Percentiles rank a stretch among this genome's conserved stretches.
Evolutionary conservation across 2,888 invertebrate genomes (phyloP).

Genomic region (Plusia festucae): DNA sequence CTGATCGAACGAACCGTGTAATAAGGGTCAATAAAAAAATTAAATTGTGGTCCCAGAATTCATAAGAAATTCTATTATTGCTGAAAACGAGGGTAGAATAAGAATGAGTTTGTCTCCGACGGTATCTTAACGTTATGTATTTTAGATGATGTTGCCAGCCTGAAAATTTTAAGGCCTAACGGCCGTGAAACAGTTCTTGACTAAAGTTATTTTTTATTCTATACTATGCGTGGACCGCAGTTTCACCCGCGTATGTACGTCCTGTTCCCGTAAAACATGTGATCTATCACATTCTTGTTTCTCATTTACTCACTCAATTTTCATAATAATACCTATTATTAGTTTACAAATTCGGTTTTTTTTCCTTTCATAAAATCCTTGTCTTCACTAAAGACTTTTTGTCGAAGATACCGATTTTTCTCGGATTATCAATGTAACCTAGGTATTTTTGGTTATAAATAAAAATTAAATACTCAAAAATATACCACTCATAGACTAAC

Average conservation of each 20-base stretch:
- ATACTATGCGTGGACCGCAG: too few species aligned
- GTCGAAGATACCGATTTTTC: too few species aligned
- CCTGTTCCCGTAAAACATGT: too few species aligned
- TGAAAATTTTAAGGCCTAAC: not conserved
- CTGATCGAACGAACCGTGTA: not conserved
- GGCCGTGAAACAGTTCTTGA: not conserved
- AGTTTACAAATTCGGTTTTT: too few species aligned
- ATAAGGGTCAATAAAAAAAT: conserved; percentile 25
- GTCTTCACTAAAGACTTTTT: too few species aligned
- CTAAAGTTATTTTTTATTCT: not conserved
- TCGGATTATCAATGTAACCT: too few species aligned
- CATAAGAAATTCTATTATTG: conserved; percentile 35
- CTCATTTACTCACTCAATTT: too few species aligned
- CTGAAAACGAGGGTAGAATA: conserved; percentile 16
- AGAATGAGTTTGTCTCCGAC: conserved; percentile 11
- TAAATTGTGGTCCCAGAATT: conserved; percentile 20
- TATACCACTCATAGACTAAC: conserved; percentile 38
- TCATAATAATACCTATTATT: too few species aligned
- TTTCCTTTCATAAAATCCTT: too few species aligned
- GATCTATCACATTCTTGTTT: too few species aligned
- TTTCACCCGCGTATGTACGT: too few species aligned
- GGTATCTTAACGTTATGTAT: not conserved
- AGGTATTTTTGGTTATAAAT: too few species aligned
- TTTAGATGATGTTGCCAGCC: conserved; percentile 5
- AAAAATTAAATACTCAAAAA: conserved; percentile 18